Evolutionary conservation across 92 coral and sea anemone genomes (phyloP).

Genomic region (Metridium senile): DNA sequence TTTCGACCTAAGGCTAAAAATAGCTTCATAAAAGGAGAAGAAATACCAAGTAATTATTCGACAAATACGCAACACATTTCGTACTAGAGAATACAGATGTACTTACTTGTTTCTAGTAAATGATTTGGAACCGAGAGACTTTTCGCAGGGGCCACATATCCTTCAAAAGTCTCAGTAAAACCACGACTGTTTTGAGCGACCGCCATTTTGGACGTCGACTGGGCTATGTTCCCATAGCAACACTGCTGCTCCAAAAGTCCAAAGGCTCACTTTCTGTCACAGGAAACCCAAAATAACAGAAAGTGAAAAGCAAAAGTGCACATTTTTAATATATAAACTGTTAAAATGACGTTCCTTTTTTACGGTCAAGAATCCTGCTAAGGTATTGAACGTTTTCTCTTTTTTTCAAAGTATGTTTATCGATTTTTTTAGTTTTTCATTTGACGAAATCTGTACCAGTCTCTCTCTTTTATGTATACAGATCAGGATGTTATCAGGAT

Average conservation of each 20-base stretch:
- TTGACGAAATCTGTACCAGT: not conserved
- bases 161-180: constrained; percentile 74
- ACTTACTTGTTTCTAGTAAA: constrained; percentile 93
- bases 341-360: too few species aligned
- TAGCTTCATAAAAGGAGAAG: not conserved
- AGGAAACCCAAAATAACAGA: not conserved
- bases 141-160: constrained; percentile 73
- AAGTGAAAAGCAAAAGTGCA: not conserved
- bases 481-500: too few species aligned
- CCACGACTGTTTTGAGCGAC: constrained; percentile 69
- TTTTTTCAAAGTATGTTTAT: too few species aligned
- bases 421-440: too few species aligned
- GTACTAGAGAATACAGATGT: not conserved
- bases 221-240: constrained; percentile 25
- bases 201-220: constrained; percentile 87
- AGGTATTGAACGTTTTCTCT: too few species aligned
- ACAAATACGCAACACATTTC: not conserved
- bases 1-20: not conserved
- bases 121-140: constrained; percentile 89
- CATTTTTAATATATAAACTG: not conserved
- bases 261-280: not conserved
- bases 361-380: too few species aligned
- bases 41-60: not conserved
- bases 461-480: not conserved
- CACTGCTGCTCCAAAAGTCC: constrained; percentile 2